Conservation (phyloP, 2,797 vertebrate genomes). For the Hafferia zeledoni region DNA sequence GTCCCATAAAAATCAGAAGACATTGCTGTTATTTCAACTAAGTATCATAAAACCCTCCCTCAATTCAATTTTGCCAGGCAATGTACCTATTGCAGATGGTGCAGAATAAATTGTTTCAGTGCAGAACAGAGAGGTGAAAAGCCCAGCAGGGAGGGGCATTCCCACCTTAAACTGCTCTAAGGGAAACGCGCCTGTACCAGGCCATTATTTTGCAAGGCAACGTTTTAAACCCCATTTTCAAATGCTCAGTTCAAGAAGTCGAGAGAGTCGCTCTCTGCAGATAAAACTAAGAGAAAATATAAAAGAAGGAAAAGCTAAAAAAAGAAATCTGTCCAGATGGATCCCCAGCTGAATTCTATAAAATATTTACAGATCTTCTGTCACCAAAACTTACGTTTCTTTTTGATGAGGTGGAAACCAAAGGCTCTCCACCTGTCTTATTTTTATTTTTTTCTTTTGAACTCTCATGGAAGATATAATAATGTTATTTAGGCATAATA, state of each 20-base stretch:
- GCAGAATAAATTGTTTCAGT: not conserved
- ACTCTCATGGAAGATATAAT: not conserved
- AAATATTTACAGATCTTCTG: conserved; percentile 74
- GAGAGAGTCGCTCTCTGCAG: not conserved
- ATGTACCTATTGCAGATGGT: not conserved
- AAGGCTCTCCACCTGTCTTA: conserved; percentile 34
- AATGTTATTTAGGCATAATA: not conserved
- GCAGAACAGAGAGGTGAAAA: not conserved
- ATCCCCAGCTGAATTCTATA: conserved; percentile 55
- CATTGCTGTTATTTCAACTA: not conserved
- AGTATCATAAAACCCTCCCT: not conserved
- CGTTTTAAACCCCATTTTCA: not conserved
- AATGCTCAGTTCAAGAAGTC: not conserved
- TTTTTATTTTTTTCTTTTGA: not conserved
- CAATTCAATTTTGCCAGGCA: not conserved
- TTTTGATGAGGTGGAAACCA: conserved; percentile 61
- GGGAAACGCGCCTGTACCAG: not conserved
- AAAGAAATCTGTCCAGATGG: conserved; percentile 67
- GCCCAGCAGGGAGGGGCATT: not conserved
- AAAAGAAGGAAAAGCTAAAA: conserved; percentile 36
- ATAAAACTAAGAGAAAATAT: conserved; percentile 39
- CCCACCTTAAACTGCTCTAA: not conserved
- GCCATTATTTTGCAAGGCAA: not conserved
- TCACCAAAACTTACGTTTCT: conserved; percentile 53
- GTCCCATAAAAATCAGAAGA: not conserved